Percentiles rank a stretch among this genome's conserved stretches.
These are phyloP conservation scores for Andrena flavipes DNA, from an alignment of 2,888 invertebrate genomes.

Conservation along the genomic window DNA sequence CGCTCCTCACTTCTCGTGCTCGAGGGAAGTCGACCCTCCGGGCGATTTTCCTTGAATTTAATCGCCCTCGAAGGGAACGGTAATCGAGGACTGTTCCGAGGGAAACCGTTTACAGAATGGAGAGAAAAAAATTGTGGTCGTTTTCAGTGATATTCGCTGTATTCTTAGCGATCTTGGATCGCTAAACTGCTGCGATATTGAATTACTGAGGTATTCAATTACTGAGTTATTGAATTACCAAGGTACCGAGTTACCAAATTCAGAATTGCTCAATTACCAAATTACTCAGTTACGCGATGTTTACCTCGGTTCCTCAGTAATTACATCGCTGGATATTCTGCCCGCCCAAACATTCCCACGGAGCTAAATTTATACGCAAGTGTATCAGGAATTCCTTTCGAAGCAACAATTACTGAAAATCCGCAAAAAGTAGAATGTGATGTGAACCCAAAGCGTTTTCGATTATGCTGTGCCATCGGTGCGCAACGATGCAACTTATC, in stretches of 20 bases:
- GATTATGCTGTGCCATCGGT: not conserved
- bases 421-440: not conserved
- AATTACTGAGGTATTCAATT: not conserved
- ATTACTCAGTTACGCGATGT: too few species aligned
- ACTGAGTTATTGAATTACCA: not conserved
- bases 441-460: not conserved
- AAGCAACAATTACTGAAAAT: not conserved
- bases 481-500: not conserved
- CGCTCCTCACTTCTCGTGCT: not conserved
- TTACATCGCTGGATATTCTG: not conserved
- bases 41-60: slow-evolving; percentile 24
- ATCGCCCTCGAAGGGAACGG: slow-evolving; percentile 13
- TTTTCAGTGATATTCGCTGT: not conserved
- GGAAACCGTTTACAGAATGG: slow-evolving; percentile 6
- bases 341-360: not conserved
- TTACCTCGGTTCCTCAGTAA: too few species aligned
- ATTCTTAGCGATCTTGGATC: not conserved
- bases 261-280: too few species aligned
- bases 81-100: slow-evolving; percentile 8
- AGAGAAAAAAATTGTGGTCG: not conserved
- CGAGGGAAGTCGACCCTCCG: not conserved
- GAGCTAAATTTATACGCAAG: not conserved
- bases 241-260: too few species aligned
- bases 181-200: not conserved
- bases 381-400: not conserved